Percentiles rank a stretch among this genome's conserved stretches.
These are phyloP conservation scores for Notamacropus eugenii DNA, from an alignment of 2,797 vertebrate species.

Conservation along the genomic window DNA sequence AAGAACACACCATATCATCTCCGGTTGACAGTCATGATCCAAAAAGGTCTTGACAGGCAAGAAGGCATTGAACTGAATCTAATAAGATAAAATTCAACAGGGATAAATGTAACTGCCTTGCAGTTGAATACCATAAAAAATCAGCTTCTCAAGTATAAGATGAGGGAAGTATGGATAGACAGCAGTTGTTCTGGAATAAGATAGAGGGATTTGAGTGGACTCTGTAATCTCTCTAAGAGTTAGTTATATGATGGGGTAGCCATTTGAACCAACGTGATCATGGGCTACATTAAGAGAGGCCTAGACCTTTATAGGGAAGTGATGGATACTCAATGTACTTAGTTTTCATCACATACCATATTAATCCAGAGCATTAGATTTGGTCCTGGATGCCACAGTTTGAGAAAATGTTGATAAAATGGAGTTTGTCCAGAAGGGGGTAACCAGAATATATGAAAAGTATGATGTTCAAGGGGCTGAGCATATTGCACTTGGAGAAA, in stretches of 20 bases:
- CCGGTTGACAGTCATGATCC: not conserved
- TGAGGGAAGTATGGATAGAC: not conserved
- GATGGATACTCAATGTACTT: not conserved
- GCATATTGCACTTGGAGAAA: not conserved
- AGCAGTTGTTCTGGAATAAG: not conserved
- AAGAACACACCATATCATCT: not conserved
- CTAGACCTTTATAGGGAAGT: not conserved
- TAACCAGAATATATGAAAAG: not conserved
- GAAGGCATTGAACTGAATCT: not conserved
- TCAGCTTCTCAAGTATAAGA: not conserved
- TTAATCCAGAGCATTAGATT: not conserved
- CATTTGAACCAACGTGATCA: not conserved
- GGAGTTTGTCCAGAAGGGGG: not conserved
- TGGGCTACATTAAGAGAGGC: not conserved
- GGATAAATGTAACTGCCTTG: not conserved
- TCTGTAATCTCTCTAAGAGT: not conserved
- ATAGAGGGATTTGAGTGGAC: not conserved
- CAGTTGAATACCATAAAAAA: not conserved
- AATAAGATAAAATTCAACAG: not conserved
- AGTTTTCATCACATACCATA: not conserved
- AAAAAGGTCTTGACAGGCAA: not conserved
- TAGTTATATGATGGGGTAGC: not conserved
- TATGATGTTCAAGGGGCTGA: not conserved
- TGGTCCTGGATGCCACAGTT: not conserved
- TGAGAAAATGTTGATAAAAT: not conserved